Evolutionary conservation across 1,140 invertebrate genomes (phyloP), one percentile per base, ranked within the genome.

Genomic region (Meloidogyne exigua): DNA sequence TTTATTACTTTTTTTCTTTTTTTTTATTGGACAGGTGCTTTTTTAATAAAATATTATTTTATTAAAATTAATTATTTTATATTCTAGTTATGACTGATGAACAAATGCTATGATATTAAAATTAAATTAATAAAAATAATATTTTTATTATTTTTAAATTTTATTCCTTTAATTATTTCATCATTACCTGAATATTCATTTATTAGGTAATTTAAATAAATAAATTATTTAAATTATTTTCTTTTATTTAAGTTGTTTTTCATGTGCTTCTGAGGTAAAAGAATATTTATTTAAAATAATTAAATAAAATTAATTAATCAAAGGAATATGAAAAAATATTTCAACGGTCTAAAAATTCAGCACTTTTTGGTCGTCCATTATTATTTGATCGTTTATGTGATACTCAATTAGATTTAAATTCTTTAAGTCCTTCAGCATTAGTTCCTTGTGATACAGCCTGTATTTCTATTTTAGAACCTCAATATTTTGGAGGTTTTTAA

Each of bases 261-360:
- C 81, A 1, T 81, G 80, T 65, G 80, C 80, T 7, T 84, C 82
- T 26, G 80, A 82, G 44, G 44, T 49, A 49, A 32, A 32, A 32
- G n/a, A n/a, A 39, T 39, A 39, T 11, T 49, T 49, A 49, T 49
- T 49, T 18, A 44, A 5, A 44, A 44, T 44, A 44, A 49, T 49
- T 18, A 18, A 5, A 18, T 18, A 18, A 11, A 18, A 49, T 49
- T 49, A 13, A 44, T 18, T 18, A 18, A 49, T 0, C 2, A 49
- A 49, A 49, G 63, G 80, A 81, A 49, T 81, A 81, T 70, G 82
- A 81, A 77, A 32, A n/a, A 57, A 63, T 81, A 9, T 81, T 80
- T 64, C 39, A 36, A 23, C 74, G 72, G n/a, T 83, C 80, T 15
- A 21, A 68, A 36, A 75, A 83, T 49, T 28, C 81, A 13, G 68